Percentiles rank a stretch among this genome's conserved stretches.
Evolutionary conservation across 37 sponge, comb jelly and placozoan genomes (phyloP).

Genomic region (Lycopodina hypogea): DNA sequence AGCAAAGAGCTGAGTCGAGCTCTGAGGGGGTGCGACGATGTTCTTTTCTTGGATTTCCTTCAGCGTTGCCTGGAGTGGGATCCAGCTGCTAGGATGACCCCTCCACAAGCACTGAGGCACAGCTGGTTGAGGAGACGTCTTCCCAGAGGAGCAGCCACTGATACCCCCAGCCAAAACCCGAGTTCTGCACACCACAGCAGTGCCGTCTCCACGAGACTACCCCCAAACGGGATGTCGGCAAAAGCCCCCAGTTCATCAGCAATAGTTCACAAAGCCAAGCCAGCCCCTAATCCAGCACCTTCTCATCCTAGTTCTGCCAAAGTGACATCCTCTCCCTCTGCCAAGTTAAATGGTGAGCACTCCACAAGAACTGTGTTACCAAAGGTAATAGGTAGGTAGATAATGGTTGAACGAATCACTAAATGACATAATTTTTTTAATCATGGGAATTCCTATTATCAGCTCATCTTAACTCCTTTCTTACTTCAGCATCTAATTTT

Average conservation of each 20-base stretch:
- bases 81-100: slow-evolving; percentile 68
- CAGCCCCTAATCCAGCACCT: slow-evolving; percentile 37
- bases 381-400: slow-evolving; percentile 85
- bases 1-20: slow-evolving; percentile 85
- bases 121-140: slow-evolving; percentile 85
- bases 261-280: slow-evolving; percentile 18
- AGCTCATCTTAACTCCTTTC: no score
- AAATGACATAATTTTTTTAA: background rate
- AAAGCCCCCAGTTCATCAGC: background rate
- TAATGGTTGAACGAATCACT: background rate
- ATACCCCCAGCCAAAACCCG: slow-evolving; percentile 70
- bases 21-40: slow-evolving; percentile 90
- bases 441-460: background rate
- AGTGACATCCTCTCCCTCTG: slow-evolving; percentile 20
- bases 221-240: slow-evolving; percentile 35
- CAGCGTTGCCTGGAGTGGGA: slow-evolving; percentile 82
- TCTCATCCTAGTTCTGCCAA: slow-evolving; percentile 1
- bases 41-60: slow-evolving; percentile 88
- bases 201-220: slow-evolving; percentile 11
- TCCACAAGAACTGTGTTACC: slow-evolving; percentile 79
- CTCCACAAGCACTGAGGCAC: slow-evolving; percentile 80
- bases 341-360: slow-evolving; percentile 34
- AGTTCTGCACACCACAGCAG: slow-evolving; percentile 77
- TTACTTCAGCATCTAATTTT: background rate
- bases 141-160: slow-evolving; percentile 62